Base-by-base conservation (phyloP, 1,140 invertebrate genomes). In the Aporrectodea caliginosa region DNA sequence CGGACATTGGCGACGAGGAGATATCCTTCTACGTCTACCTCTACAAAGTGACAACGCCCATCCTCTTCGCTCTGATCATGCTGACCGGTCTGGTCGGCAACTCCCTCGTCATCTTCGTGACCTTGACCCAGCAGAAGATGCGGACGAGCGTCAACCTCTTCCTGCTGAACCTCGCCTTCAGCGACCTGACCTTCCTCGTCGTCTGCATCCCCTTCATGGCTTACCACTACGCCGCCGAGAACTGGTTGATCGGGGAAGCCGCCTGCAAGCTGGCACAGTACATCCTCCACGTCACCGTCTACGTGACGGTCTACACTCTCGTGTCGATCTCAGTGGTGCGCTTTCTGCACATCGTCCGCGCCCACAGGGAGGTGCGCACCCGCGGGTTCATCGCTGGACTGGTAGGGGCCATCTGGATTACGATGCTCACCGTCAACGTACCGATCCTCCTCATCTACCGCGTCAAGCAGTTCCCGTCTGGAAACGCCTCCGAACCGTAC, bases 291-390 rank as follows among this genome's bases (percentile, higher is more conserved):
- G 94, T 96, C 1, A 95, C 94, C 2, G 94, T 94, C 0, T 95
- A 94, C 83, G 94, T 94, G 2, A 94, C 93, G 77, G 94, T 96
- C n/a, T 96, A 95, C 87, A 96, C 94, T 0, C 88, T 97, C 32
- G 94, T 97, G 0, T 90, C 97, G 71, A 97, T 97, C 94, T 95
- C 94, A 1, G 76, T 82, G 12, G 75, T 82, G 22, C 75, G 82
- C 29, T 71, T 81, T 43, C 35, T 82, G 16, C 72, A 77, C 69
- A 73, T 80, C 6, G 79, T 80, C 16, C 76, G 33, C 69, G 31
- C 73, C 1, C 29, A 34, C 31, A 30, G 73, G 73, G 31, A 33
- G 6, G 43, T 58, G 6, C 22, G 43, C 43, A 58, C 43, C 6
- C 43, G 43, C 6, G 6, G 43, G 43, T 58, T 58, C 6, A 22